A percentile compares a stretch with the other conserved stretches of the same genome.
Evolutionary conservation across 2,888 invertebrate species (phyloP).

Genomic region (Ecliptopera silaceata): DNA sequence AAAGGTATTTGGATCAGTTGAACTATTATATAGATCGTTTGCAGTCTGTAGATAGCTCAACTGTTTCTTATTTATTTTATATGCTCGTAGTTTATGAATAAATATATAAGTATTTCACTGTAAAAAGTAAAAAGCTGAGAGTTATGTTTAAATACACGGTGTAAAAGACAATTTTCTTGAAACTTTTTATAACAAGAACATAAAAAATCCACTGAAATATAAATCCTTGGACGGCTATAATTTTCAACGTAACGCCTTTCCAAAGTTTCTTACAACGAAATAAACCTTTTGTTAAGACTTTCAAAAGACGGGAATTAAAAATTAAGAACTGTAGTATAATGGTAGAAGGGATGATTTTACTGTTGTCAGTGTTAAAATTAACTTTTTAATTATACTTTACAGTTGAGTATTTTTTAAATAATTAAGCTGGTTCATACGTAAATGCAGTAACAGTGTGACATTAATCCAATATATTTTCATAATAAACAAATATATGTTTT

Average conservation of each 20-base stretch:
- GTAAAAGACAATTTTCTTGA: not conserved
- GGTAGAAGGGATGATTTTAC: not conserved
- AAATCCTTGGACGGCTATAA: conserved; percentile 22
- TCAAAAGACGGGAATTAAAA: conserved; percentile 49
- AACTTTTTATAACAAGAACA: not conserved
- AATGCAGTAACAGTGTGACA: too few relatives aligned
- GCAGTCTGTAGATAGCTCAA: too few relatives aligned
- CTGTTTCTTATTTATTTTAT: too few relatives aligned
- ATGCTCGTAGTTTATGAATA: too few relatives aligned
- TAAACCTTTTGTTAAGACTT: conserved; percentile 36
- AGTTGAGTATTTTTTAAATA: too few relatives aligned
- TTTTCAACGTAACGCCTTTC: conserved; percentile 38
- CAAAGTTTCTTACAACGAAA: conserved; percentile 45
- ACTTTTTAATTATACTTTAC: not conserved
- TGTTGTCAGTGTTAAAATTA: not conserved
- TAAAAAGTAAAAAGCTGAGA: too few relatives aligned
- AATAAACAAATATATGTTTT: too few relatives aligned
- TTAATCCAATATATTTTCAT: too few relatives aligned
- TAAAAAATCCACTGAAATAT: conserved; percentile 2
- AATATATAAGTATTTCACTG: too few relatives aligned
- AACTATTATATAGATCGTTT: too few relatives aligned
- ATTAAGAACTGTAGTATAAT: conserved; percentile 34
- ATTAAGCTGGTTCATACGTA: too few relatives aligned
- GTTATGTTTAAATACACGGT: not conserved
- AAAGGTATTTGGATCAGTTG: too few relatives aligned